Evolutionary conservation across 2,888 invertebrate species (phyloP), one percentile per base, ranked within the genome.

Genomic region (Acanthosepion lycidas): DNA sequence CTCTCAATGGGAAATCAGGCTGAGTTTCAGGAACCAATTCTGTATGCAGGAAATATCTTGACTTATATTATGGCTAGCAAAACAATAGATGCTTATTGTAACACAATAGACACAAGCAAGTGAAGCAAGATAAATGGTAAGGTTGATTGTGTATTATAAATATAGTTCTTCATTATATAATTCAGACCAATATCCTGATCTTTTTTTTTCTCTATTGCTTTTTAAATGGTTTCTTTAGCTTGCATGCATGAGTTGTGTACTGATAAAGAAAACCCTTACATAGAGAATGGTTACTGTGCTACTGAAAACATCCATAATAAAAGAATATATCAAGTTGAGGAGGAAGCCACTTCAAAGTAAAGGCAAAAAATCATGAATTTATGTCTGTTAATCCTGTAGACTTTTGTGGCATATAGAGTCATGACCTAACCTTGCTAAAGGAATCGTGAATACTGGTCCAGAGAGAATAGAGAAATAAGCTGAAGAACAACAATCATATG

Each of bases 31-130:
- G 33, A n/a, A n/a, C n/a, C 15, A 33, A 78, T 78, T 78, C n/a
- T n/a, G 78, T 78, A 78, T 78, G 78, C 78, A 78, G n/a, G 78
- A 78, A 78, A 33, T 78, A 78, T 78, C n/a, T 15, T 33, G 78
- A 78, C 78, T 59, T 59, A 33, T 78, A 78, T 78, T 78, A 78
- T 78, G n/a, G 78, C 78, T 78, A n/a, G 78, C 78, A 78, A 33
- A 78, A 78, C 15, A 78, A 78, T 78, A 78, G 78, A 78, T 33
- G 33, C 78, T 78, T 78, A 78, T 78, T 78, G n/a, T 33, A 33
- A 12, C n/a, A 78, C 23, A 59, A 59, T n/a, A 78, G n/a, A 78
- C n/a, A 33, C 78, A n/a, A n/a, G n/a, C 78, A n/a, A 33, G n/a
- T n/a, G 8, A n/a, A 33, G 78, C 15, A 18, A 78, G 33, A n/a